A percentile compares a stretch with the other conserved stretches of the same genome.
Evolutionary conservation across 2,888 invertebrate species (phyloP).

Genomic region (Frankliniella fusca): DNA sequence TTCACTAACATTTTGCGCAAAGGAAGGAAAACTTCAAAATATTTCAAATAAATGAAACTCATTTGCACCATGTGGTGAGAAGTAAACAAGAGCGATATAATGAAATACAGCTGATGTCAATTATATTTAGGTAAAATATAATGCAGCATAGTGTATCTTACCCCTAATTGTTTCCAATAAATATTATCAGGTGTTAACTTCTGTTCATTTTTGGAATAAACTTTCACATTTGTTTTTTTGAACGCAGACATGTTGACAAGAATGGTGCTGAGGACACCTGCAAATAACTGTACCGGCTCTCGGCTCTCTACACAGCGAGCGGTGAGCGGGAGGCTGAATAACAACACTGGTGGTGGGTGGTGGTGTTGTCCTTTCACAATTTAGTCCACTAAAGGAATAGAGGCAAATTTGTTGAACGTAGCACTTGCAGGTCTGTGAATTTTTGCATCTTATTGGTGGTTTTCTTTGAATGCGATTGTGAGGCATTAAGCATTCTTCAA

Average conservation of each 20-base stretch:
- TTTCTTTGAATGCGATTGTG: not conserved
- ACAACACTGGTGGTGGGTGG: no score
- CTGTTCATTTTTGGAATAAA: slow-evolving; percentile 62
- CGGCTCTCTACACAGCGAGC: no score
- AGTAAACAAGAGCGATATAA: not conserved
- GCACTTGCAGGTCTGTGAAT: not conserved
- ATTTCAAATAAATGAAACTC: not conserved
- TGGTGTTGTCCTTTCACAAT: no score
- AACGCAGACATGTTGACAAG: slow-evolving; percentile 53
- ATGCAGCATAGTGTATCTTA: slow-evolving; percentile 49
- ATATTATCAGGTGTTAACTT: slow-evolving; percentile 70
- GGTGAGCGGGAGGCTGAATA: no score
- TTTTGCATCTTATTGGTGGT: not conserved
- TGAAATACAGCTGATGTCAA: not conserved
- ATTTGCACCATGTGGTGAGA: not conserved
- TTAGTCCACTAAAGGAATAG: no score
- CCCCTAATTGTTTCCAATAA: slow-evolving; percentile 87
- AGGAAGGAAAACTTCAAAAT: not conserved
- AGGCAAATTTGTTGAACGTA: no score
- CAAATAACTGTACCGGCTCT: no score
- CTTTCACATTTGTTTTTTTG: slow-evolving; percentile 67
- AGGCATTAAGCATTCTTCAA: not conserved
- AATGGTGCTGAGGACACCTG: not conserved
- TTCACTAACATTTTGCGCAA: not conserved
- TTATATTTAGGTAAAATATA: slow-evolving; percentile 26